Percentiles rank a stretch among this genome's conserved stretches.
Conservation (phyloP, 2,888 invertebrate species). For the Eupsilia transversa region DNA sequence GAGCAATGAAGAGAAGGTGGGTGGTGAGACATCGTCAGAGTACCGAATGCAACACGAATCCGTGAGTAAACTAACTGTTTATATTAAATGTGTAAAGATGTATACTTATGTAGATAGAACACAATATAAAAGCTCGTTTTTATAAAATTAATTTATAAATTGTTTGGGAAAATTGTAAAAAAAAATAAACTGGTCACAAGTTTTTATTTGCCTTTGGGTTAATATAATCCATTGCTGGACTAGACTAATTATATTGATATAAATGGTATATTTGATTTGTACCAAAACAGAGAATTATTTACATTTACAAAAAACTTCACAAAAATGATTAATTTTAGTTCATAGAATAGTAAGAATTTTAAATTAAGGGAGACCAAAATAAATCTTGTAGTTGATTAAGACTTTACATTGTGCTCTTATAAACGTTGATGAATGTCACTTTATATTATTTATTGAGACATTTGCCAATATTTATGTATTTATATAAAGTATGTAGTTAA, state of each 20-base stretch:
- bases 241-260: too few relatives aligned
- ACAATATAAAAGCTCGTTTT: conserved; percentile 23
- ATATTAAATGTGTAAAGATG: conserved; percentile 29
- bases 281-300: too few relatives aligned
- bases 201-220: too few relatives aligned
- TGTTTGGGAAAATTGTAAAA: not conserved
- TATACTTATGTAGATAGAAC: conserved; percentile 55
- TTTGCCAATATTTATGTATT: conserved; percentile 34
- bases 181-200: too few relatives aligned
- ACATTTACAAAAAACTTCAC: too few relatives aligned
- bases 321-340: too few relatives aligned
- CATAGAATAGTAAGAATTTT: too few relatives aligned
- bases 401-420: conserved; percentile 34
- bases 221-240: too few relatives aligned
- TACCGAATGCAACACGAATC: conserved; percentile 96
- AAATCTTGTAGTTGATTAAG: not conserved
- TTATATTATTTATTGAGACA: conserved; percentile 22
- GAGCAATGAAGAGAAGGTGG: conserved; percentile 94
- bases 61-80: conserved; percentile 90
- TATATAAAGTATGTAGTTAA: conserved; percentile 35
- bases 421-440: conserved; percentile 30
- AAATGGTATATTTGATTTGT: too few relatives aligned
- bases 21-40: conserved; percentile 94
- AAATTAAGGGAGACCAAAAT: too few relatives aligned
- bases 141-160: not conserved